Percentiles rank a stretch among this genome's conserved stretches.
phyloP scores from a whole-genome alignment of 2,888 invertebrate genomes.

The Meandrusa payeni region DNA sequence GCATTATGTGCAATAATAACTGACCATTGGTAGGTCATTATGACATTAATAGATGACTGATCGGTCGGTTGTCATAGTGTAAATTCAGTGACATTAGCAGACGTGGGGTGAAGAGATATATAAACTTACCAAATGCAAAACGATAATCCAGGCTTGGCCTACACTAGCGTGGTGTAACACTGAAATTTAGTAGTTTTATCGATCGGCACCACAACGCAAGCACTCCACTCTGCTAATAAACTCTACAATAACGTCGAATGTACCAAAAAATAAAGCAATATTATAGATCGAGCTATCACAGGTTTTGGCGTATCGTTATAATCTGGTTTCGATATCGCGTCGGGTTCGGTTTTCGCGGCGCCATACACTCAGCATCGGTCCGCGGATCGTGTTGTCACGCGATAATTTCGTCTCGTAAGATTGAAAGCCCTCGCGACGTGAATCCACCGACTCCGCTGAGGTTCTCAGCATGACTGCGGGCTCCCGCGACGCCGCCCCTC shows the following conservation, averaged over 20 bases:
- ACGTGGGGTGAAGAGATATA: too few species aligned
- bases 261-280: conserved; percentile 40
- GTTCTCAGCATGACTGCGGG: conserved; percentile 79
- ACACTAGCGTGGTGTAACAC: conserved; percentile 26
- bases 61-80: too few species aligned
- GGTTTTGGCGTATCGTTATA: conserved; percentile 67
- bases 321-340: conserved; percentile 45
- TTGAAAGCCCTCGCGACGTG: conserved; percentile 71
- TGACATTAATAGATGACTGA: too few species aligned
- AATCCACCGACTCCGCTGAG: conserved; percentile 75
- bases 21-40: too few species aligned
- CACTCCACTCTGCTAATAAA: conserved; percentile 68
- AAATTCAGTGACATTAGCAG: too few species aligned
- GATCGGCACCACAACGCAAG: conserved; percentile 47
- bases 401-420: conserved; percentile 64
- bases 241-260: conserved; percentile 46
- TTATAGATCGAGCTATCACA: conserved; percentile 58
- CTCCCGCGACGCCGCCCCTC: conserved; percentile 78
- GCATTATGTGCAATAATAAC: too few species aligned
- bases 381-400: conserved; percentile 62
- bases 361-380: conserved; percentile 51
- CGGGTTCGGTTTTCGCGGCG: conserved; percentile 35
- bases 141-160: conserved; percentile 36
- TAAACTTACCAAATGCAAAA: conserved; percentile 20
- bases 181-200: conserved; percentile 40